A percentile compares a stretch with the other conserved stretches of the same genome.
Conservation (phyloP, 2,888 invertebrate species). For the Conus canariensis region DNA sequence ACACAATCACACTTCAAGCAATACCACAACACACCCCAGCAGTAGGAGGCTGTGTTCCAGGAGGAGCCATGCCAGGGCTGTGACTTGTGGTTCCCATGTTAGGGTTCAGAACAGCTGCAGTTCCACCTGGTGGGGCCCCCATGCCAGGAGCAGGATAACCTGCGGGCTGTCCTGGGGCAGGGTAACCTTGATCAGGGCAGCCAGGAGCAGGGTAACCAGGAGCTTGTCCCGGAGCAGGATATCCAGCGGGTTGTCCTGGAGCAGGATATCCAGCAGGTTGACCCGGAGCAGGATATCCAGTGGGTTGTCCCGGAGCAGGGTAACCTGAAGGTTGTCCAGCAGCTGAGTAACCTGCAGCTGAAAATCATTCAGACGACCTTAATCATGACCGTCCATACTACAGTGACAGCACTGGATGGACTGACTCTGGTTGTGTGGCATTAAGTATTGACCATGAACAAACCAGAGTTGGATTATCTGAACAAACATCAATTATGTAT, state of each 20-base stretch:
- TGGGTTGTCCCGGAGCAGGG: neutral
- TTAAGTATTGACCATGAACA: too few relatives aligned
- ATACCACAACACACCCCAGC: neutral
- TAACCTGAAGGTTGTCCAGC: neutral
- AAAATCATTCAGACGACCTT: too few relatives aligned
- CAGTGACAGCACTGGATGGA: too few relatives aligned
- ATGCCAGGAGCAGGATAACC: neutral
- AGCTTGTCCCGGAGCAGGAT: constrained; percentile 1
- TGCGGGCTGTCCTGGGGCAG: neutral
- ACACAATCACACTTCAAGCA: too few relatives aligned
- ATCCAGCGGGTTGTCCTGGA: neutral
- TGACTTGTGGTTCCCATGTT: neutral
- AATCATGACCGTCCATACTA: too few relatives aligned
- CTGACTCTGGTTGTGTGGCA: too few relatives aligned
- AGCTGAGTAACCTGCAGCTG: neutral
- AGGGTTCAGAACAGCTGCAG: neutral
- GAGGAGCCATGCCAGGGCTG: neutral
- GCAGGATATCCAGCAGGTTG: neutral
- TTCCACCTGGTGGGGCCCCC: neutral
- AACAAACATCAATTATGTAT: too few relatives aligned
- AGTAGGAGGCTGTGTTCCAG: neutral
- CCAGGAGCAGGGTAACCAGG: neutral
- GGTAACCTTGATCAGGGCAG: neutral
- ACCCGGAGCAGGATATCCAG: neutral
- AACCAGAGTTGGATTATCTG: too few relatives aligned